These are phyloP conservation scores for Orthochromis indermauri DNA, from an alignment of 2,113 vertebrate genomes.

Conservation along the genomic window DNA sequence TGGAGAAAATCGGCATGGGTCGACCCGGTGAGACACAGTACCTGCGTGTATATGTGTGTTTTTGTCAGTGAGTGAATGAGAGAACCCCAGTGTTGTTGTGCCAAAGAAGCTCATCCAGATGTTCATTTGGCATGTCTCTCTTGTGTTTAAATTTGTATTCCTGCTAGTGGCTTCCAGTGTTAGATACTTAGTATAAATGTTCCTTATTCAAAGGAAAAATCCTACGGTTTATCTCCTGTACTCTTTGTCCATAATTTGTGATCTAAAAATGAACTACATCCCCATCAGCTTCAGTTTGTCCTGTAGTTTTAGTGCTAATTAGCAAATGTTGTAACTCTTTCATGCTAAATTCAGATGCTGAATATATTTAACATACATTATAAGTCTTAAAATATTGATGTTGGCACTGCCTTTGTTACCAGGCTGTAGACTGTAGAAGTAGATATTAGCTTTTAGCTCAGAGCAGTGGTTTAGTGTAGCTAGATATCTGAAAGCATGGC, in stretches of 20 bases:
- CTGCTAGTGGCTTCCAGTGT: not conserved
- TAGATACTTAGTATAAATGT: not conserved
- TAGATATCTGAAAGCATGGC: not conserved
- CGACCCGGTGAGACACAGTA: slow-evolving; percentile 72
- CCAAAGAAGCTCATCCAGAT: not conserved
- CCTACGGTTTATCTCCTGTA: not conserved
- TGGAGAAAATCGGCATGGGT: slow-evolving; percentile 99
- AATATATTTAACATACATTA: not conserved
- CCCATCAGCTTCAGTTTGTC: not conserved
- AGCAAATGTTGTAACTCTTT: not conserved
- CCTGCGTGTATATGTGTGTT: not conserved
- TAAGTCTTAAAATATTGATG: not conserved
- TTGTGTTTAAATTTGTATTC: not conserved
- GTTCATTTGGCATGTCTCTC: not conserved
- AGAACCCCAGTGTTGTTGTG: not conserved
- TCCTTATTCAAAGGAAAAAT: not conserved
- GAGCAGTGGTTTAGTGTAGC: not conserved
- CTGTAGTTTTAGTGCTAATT: not conserved
- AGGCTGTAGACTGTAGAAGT: not conserved
- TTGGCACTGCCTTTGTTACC: not conserved
- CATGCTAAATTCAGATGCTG: not conserved
- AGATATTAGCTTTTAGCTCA: not conserved
- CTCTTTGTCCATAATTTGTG: rapidly evolving
- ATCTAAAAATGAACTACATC: not conserved
- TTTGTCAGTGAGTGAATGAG: not conserved